Conservation (phyloP, 2,888 invertebrate genomes). For the Leucoma salicis region DNA sequence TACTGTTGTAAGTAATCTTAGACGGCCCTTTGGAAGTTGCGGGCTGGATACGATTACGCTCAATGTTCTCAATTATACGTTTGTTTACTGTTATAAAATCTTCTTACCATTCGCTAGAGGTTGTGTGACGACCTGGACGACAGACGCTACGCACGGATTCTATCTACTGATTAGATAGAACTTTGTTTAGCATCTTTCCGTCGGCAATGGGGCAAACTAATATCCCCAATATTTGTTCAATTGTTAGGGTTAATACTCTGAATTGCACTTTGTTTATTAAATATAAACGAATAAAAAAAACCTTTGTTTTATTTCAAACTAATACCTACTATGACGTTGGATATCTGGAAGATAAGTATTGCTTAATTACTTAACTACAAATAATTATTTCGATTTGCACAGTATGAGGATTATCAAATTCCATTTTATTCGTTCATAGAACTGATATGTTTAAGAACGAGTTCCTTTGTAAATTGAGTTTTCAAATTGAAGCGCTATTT, state of each 20-base stretch:
- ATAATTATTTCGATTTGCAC: too few relatives aligned
- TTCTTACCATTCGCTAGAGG: constrained; percentile 60
- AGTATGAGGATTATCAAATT: too few relatives aligned
- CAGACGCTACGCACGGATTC: constrained; percentile 49
- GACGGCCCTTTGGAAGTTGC: constrained; percentile 77
- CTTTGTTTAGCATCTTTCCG: constrained; percentile 53
- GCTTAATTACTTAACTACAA: too few relatives aligned
- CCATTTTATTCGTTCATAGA: too few relatives aligned
- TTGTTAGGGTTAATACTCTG: constrained; percentile 81
- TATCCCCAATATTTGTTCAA: constrained; percentile 77
- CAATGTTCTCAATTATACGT: constrained; percentile 58
- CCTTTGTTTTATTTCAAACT: constrained; percentile 42
- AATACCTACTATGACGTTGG: too few relatives aligned
- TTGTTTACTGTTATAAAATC: constrained; percentile 62
- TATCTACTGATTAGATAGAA: constrained; percentile 40
- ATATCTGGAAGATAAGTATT: too few relatives aligned
- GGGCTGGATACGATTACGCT: constrained; percentile 60
- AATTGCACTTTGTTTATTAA: constrained; percentile 83
- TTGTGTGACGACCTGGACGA: constrained; percentile 61
- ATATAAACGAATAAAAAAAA: constrained; percentile 80
- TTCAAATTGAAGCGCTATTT: constrained; percentile 15
- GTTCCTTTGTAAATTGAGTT: background rate
- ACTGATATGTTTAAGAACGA: too few relatives aligned
- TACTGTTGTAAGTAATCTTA: constrained; percentile 50
- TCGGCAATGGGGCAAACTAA: constrained; percentile 58